Evolutionary conservation across 2,888 invertebrate species (phyloP).

Genomic region (Polietes domitor): DNA sequence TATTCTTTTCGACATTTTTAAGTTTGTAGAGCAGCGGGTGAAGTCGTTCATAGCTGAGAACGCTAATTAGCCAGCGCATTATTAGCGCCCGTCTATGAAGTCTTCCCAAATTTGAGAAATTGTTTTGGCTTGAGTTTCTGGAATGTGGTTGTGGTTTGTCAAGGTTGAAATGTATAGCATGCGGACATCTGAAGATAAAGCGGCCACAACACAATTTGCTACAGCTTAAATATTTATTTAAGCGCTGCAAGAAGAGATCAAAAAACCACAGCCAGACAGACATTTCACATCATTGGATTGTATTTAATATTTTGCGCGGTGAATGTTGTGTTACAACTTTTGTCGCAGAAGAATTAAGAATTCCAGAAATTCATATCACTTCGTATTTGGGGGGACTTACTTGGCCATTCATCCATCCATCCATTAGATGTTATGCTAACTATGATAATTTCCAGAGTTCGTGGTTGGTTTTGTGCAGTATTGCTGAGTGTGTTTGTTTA

Average conservation of each 20-base stretch:
- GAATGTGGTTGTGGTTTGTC: background rate
- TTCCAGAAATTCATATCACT: background rate
- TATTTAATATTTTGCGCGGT: background rate
- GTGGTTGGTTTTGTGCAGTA: background rate
- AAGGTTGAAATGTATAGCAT: slow-evolving; percentile 20
- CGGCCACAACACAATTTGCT: background rate
- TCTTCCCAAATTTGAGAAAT: background rate
- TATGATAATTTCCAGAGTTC: background rate
- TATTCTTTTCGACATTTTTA: too few species aligned
- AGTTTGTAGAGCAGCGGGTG: too few species aligned
- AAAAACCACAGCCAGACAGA: background rate
- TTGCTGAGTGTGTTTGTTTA: background rate
- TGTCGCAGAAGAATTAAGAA: background rate
- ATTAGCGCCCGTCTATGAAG: background rate
- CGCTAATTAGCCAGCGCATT: slow-evolving; percentile 4
- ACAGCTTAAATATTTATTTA: background rate
- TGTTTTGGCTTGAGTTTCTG: background rate
- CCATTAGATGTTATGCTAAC: background rate
- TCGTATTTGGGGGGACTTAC: background rate
- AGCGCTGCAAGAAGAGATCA: background rate
- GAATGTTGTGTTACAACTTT: slow-evolving; percentile 56
- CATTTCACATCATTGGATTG: background rate
- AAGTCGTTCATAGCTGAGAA: too few species aligned
- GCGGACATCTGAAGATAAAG: background rate
- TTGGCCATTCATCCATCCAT: background rate